A percentile compares a stretch with the other conserved stretches of the same genome.
These are phyloP conservation scores for Denticeps clupeoides DNA, from an alignment of 2,797 vertebrate genomes.

Conservation along the genomic window DNA sequence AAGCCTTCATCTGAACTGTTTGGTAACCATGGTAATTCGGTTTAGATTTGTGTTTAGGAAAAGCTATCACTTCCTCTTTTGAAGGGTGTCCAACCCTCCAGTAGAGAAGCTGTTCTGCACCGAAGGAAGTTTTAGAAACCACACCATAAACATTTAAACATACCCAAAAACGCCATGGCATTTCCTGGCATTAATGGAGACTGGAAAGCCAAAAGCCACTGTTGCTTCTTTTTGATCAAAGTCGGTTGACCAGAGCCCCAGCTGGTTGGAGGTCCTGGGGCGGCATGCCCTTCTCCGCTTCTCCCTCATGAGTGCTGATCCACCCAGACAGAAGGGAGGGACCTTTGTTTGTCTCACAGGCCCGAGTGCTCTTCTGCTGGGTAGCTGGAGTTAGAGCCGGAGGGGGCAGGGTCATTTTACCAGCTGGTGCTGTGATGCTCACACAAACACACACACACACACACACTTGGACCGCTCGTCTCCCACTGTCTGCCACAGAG, in stretches of 20 bases:
- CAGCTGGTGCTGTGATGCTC: conserved; percentile 57
- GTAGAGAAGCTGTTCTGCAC: no score
- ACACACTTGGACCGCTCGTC: conserved; percentile 17
- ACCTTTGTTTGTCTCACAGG: conserved; percentile 50
- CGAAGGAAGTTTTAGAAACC: no score
- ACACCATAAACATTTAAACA: no score
- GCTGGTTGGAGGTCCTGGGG: conserved; percentile 39
- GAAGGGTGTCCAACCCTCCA: no score
- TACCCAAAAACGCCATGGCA: no score
- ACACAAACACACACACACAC: conserved; percentile 41
- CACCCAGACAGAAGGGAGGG: conserved; percentile 48
- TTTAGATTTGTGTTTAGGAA: no score
- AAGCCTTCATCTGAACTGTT: no score
- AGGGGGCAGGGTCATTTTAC: conserved; percentile 55
- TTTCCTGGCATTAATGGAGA: conserved; percentile 1
- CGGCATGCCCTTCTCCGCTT: conserved; percentile 2
- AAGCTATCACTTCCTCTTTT: no score
- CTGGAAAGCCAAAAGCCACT: conserved; percentile 10
- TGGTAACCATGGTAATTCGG: no score
- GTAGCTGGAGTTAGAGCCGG: conserved; percentile 40
- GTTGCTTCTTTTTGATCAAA: conserved; percentile 14
- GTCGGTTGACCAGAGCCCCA: conserved; percentile 16
- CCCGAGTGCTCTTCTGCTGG: conserved; percentile 36
- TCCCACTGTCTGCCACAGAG: conserved; percentile 46
- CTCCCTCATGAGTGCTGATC: conserved; percentile 46